Evolutionary conservation across 2,797 vertebrate genomes (phyloP).

Genomic region (Enteromius viviparus): DNA sequence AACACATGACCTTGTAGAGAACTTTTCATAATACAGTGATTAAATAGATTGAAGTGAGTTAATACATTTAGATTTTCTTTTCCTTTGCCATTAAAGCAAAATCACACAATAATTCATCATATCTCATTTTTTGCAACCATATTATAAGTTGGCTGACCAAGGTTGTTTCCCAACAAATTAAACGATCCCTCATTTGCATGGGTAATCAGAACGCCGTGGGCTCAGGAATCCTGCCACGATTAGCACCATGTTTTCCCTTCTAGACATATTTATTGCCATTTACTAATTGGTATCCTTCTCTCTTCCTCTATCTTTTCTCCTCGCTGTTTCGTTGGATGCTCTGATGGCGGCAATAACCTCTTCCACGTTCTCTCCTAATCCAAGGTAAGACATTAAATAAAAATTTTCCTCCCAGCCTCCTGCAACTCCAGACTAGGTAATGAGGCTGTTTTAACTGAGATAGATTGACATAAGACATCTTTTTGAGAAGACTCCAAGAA

Average conservation of each 20-base stretch:
- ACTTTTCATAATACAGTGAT: background rate
- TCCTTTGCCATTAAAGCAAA: background rate
- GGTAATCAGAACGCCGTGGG: conserved; percentile 44
- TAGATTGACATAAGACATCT: conserved; percentile 49
- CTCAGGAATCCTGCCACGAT: conserved; percentile 40
- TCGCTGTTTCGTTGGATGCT: conserved; percentile 29
- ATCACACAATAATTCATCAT: background rate
- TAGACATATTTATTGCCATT: conserved; percentile 50
- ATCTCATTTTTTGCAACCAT: background rate
- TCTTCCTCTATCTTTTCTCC: conserved; percentile 35
- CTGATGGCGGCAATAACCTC: conserved; percentile 34
- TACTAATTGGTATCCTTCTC: conserved; percentile 52
- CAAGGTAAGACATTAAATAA: conserved; percentile 55
- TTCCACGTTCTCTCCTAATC: conserved; percentile 21
- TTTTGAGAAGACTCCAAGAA: conserved; percentile 51
- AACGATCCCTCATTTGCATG: conserved; percentile 55
- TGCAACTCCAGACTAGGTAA: conserved; percentile 45
- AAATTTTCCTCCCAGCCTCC: conserved; percentile 26
- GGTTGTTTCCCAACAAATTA: conserved; percentile 48
- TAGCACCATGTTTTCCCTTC: conserved; percentile 42
- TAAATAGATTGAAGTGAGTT: too few species aligned
- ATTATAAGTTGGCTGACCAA: conserved; percentile 43
- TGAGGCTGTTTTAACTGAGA: conserved; percentile 42
- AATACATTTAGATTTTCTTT: background rate
- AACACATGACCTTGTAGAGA: background rate